Percentiles rank a stretch among this genome's conserved stretches.
These are phyloP conservation scores for Ophthalmolycus amberensis DNA, from an alignment of 2,113 vertebrate species.

Conservation along the genomic window DNA sequence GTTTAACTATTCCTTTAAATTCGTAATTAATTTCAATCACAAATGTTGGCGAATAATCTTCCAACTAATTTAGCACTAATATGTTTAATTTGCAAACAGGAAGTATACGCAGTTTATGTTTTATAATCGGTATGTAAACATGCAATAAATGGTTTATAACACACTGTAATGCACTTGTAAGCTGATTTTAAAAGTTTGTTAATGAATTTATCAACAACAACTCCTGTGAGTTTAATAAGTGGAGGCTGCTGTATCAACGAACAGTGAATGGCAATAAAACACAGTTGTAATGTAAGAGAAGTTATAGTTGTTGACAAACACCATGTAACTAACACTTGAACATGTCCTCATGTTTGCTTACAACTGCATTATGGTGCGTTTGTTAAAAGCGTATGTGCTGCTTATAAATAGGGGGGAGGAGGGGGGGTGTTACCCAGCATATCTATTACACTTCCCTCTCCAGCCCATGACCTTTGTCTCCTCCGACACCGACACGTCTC, in stretches of 20 bases:
- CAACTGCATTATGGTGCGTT: neutral
- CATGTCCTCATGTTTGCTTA: neutral
- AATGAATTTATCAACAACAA: neutral
- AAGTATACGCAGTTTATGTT: neutral
- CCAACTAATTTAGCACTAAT: neutral
- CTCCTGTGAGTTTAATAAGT: neutral
- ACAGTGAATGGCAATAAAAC: neutral
- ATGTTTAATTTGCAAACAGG: neutral
- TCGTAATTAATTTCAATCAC: neutral
- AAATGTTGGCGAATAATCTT: neutral
- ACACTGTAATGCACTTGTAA: neutral
- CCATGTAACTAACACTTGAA: neutral
- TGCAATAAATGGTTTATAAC: neutral
- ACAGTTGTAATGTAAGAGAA: neutral
- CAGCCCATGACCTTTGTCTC: slow-evolving; percentile 62
- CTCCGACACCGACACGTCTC: slow-evolving; percentile 58
- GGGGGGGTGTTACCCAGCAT: slow-evolving; percentile 20
- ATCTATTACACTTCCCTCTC: slow-evolving; percentile 63
- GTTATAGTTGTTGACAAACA: neutral
- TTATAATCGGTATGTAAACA: neutral
- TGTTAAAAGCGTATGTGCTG: neutral
- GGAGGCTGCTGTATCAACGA: neutral
- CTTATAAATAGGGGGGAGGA: neutral
- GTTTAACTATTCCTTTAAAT: neutral
- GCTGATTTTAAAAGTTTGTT: neutral